Base-by-base conservation (phyloP, 2,113 vertebrate species). In the Leucoraja erinaceus region DNA sequence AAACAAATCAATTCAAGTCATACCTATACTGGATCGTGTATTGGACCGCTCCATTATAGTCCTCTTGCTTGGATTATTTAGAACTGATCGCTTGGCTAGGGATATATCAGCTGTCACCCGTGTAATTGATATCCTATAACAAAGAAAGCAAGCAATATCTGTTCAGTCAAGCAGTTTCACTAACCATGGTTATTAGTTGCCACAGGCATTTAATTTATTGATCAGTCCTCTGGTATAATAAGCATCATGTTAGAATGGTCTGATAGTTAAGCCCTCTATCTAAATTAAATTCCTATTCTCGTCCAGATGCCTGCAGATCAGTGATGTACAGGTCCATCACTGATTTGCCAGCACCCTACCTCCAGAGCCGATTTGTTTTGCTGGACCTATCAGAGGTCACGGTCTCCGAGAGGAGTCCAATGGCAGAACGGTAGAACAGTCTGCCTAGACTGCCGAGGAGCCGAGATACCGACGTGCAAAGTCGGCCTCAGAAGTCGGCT, bases 61-160 rank as follows among this genome's bases (percentile, higher is more conserved):
- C 95, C 98, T 97, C 96, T 99, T 99, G 97, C 98, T 99, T 83
- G 99, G 98, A 96, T 99, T 99, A 94, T 99, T 99, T 93, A 99
- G 97, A 94, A 99, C 98, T 94, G 99, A 99, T 95, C 99, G 98
- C 96, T 99, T 99, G 94, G 99, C 99, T 94, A 99, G 97, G 93
- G 99, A 99, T 95, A 99, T 99, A 96, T 99, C 99, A 94, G 99
- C 99, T 92, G 98, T 99, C 95, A 99, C 99, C 95, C 98, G 96
- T 0, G 99, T 99, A 94, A 99, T 99, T 93, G 99, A 99, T 97
- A 99, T 98, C 97, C 99, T 99, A 94, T 3, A 93, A 96, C 94
- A 2, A 75, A 96, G 93, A 94, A 96, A 90, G 79, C 77, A 93
- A 94, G 93, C 33, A 88, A 68, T 61, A 84, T 18, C 31, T 63